Evolutionary conservation across 1,140 invertebrate species (phyloP), one percentile per base, ranked within the genome.

Genomic region (Oncopodura yosiiana): DNA sequence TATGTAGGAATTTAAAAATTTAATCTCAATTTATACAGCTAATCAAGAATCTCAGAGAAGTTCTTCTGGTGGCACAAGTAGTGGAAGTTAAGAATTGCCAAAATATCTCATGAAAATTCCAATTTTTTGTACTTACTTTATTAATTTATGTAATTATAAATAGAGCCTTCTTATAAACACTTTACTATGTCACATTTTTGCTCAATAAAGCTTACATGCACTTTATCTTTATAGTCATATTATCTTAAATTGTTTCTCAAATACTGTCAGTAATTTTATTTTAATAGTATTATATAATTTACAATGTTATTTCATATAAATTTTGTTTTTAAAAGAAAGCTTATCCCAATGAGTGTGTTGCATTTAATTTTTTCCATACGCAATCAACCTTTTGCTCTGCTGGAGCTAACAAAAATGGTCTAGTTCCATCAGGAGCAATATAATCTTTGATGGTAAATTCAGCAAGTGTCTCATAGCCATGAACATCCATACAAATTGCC

Each of bases 381-480:
- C 83, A 82, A 50, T 84, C 70, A 11, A 80, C 82, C 65, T 78
- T 70, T 71, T 86, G 82, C 49, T 77, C 73, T 62, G 87, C 82
- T 0, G 82, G 80, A 3, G 86, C 86, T 57, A 78, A 69, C 0
- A 72, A 75, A 64, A 89, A 90, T 9, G 82, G 81, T 66, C 76
- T 77, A 1, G 74, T 77, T n/a, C 81, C 82, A 66, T 86, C 81
- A 1, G 75, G 67, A 38, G 81, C 78, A 1, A 81, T 71, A 66
- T 82, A 89, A 64, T 81, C 72, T 65, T 89, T 89, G 5, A 89
- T 80, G 75, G 87, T 84, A 66, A 82, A 87, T 66, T 86, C 82
- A 26, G 80, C 66, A 51, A 89, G 70, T 1, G 78, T 80, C 71
- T 86, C 74, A 66, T 88, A 90, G n/a, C 80, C 79, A 45, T 83